Conservation (phyloP, 1,140 invertebrate species). For the Zaprionus ghesquierei region DNA sequence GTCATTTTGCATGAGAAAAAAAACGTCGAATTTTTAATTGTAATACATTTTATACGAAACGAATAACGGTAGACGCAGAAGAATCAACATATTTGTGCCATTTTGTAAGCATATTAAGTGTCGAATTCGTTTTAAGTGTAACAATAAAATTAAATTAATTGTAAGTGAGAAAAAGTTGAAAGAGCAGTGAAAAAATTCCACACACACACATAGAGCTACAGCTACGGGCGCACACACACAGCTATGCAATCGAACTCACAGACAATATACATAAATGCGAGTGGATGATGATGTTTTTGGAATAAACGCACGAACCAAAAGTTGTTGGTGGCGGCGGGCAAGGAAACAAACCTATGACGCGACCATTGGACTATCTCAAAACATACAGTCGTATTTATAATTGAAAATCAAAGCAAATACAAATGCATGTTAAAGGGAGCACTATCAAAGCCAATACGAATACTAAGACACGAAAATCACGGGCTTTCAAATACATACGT, state of each 20-base stretch:
- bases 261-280: conserved; percentile 61
- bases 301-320: conserved; percentile 42
- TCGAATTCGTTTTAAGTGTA: conserved; percentile 67
- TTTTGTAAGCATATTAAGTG: conserved; percentile 74
- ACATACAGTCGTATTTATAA: conserved; percentile 21
- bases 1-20: conserved; percentile 80
- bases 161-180: conserved; percentile 69
- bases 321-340: conserved; percentile 32
- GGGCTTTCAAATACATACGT: conserved; percentile 23
- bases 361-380: conserved; percentile 46
- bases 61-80: conserved; percentile 65
- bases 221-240: conserved; percentile 39
- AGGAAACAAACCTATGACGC: conserved; percentile 53
- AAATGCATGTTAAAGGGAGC: conserved; percentile 6
- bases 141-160: conserved; percentile 54
- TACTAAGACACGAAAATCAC: conserved; percentile 19
- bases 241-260: conserved; percentile 40
- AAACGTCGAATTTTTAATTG: conserved; percentile 74
- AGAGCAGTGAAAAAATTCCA: conserved; percentile 78
- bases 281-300: conserved; percentile 77
- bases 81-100: conserved; percentile 73
- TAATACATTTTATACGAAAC: conserved; percentile 69
- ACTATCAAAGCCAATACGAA: conserved; percentile 29
- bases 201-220: conserved; percentile 52
- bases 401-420: conserved; percentile 46